Percentiles rank a stretch among this genome's conserved stretches.
Conservation (phyloP, 2,888 invertebrate genomes). For the Perdita meconis region DNA sequence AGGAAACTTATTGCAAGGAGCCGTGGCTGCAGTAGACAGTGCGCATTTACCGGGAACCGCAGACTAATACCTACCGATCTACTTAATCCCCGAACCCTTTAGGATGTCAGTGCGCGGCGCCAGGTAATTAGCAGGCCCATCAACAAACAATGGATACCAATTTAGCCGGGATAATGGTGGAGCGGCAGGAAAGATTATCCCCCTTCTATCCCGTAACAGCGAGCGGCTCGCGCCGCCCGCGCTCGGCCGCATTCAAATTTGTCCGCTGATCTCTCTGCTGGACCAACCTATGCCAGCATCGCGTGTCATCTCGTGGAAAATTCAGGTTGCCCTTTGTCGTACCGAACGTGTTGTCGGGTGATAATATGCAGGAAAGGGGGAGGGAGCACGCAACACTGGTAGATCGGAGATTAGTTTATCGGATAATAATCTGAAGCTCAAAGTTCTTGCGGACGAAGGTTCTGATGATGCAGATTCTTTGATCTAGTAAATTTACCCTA, state of each 20-base stretch:
- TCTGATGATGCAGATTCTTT: background rate
- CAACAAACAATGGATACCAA: constrained; percentile 78
- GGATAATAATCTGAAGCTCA: too few species aligned
- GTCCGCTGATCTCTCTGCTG: constrained; percentile 21
- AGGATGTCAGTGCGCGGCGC: constrained; percentile 68
- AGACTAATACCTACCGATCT: constrained; percentile 77
- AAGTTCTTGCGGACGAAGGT: too few species aligned
- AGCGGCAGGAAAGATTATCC: constrained; percentile 67
- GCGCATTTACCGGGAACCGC: constrained; percentile 70
- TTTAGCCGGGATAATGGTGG: constrained; percentile 72
- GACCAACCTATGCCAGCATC: background rate
- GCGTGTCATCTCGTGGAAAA: constrained; percentile 10
- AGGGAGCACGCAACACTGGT: background rate
- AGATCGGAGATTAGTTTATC: too few species aligned
- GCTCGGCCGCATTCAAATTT: constrained; percentile 32
- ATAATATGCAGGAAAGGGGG: background rate
- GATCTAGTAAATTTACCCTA: background rate
- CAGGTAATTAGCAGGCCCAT: constrained; percentile 76
- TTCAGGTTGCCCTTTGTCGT: constrained; percentile 5
- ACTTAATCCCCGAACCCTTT: constrained; percentile 77
- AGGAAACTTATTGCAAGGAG: constrained; percentile 72
- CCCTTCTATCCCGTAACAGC: constrained; percentile 61
- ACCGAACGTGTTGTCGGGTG: background rate
- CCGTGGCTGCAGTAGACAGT: constrained; percentile 66
- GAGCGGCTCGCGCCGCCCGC: constrained; percentile 27